A percentile compares a stretch with the other conserved stretches of the same genome.
These are phyloP conservation scores for Drosophila aldrichi DNA, from an alignment of 2,888 invertebrate species.

Conservation along the genomic window DNA sequence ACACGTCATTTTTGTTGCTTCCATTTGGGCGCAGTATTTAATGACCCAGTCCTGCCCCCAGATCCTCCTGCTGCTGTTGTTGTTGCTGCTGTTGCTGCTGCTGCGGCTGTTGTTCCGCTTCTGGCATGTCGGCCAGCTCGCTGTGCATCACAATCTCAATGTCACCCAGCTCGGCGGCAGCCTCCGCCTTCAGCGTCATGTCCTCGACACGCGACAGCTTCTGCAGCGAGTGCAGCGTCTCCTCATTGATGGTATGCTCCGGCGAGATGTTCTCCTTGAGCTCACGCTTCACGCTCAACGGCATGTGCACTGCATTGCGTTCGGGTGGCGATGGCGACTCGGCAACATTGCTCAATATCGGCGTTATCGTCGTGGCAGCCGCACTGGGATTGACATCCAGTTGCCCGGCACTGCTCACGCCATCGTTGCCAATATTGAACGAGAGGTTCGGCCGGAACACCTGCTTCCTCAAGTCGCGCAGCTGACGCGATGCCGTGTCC, in stretches of 20 bases:
- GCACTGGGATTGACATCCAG: conserved; percentile 40
- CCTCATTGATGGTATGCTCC: conserved; percentile 86
- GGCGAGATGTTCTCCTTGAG: conserved; percentile 89
- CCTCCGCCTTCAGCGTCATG: conserved; percentile 51
- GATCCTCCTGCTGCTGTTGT: conserved; percentile 44
- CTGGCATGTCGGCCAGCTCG: conserved; percentile 58
- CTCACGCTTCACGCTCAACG: conserved; percentile 87
- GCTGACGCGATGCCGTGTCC: conserved; percentile 83
- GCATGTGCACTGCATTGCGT: conserved; percentile 85
- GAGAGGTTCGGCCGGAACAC: conserved; percentile 84
- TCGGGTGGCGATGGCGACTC: conserved; percentile 54
- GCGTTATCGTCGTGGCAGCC: conserved; percentile 26
- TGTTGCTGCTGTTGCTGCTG: conserved; percentile 30
- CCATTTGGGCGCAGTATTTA: neutral
- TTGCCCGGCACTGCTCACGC: conserved; percentile 28
- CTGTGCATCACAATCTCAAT: conserved; percentile 74
- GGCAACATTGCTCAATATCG: conserved; percentile 37
- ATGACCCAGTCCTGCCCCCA: conserved; percentile 40
- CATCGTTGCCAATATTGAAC: conserved; percentile 74
- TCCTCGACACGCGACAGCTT: conserved; percentile 72
- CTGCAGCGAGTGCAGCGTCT: conserved; percentile 76
- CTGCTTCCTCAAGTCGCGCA: conserved; percentile 83
- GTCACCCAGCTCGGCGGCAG: conserved; percentile 60
- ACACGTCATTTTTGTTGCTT: conserved; percentile 39
- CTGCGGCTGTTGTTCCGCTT: conserved; percentile 40